Evolutionary conservation across 2,797 vertebrate genomes (phyloP), one percentile per base, ranked within the genome.

Genomic region (Pempheris klunzingeri): DNA sequence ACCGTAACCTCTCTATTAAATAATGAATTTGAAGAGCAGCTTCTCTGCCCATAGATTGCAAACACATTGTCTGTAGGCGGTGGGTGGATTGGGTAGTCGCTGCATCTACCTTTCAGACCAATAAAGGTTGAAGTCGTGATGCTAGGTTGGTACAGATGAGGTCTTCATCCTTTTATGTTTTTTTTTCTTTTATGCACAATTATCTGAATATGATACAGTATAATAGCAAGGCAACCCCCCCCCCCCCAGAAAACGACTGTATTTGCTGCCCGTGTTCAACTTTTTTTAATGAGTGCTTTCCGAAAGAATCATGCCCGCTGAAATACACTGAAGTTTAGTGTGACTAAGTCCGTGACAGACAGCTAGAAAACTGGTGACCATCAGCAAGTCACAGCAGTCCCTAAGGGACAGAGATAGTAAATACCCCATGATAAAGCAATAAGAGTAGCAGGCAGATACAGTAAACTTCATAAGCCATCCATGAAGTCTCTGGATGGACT

Each of bases 11-110:
- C 59, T 78, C 47, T 70, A 38, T 77, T 90, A 80, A 90, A 92
- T 90, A 84, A 90, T 90, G 60, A 80, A 90, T 84, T 59, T 78
- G 18, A 41, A 53, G 53, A 85, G 44, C 22, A 53, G 80, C 74
- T 59, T 58, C 70, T 74, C 71, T 77, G 49, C 54, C 61, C 59
- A 4, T 49, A 64, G 67, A 62, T 71, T 14, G 61, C 63, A 77
- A 64, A 46, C 68, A 57, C 38, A 41, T 54, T 60, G 77, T 66
- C 58, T 41, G 44, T 43, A 34, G 66, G 61, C 9, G 11, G 72
- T 52, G 47, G 22, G 53, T 22, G 30, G 59, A 39, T 59, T 39
- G 5, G 53, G 36, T 18, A 49, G 43, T 32, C 49, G 39, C 57
- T 44, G 49, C 7, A 6, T 77, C 78, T 50, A 34, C 41, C 50